Evolutionary conservation across 2,797 vertebrate species (phyloP), one percentile per base, ranked within the genome.

Genomic region (Phataginus tricuspis): DNA sequence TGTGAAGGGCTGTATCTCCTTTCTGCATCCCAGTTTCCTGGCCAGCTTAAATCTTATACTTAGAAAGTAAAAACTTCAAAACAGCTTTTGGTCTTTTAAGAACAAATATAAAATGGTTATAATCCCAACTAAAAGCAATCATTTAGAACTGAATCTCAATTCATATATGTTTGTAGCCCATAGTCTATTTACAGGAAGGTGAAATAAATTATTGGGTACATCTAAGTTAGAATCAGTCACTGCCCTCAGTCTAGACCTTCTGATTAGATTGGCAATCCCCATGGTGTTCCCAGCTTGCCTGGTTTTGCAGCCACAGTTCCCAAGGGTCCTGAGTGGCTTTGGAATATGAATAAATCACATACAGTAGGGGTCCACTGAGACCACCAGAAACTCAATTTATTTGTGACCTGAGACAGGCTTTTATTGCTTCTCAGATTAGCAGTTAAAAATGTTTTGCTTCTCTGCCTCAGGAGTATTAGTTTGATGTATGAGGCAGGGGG

Each of bases 371-470:
- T 88, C 96, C 89, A 93, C 59, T 53, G 91, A 90, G 97, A 96
- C 93, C 92, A 94, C 93, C 23, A 77, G 64, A 94, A 97, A 94
- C 12, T 37, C 75, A 80, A 78, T 96, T 97, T 98, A 98, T 97
- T 95, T 97, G 97, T 95, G 89, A 98, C 84, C 90, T 37, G 42
- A 93, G 96, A 95, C 59, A 97, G 74, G 94, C 90, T 96, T 98
- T 98, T 97, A 98, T 93, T 88, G 90, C 90, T 68, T 97, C 95
- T 98, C 97, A 97, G 96, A 96, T 97, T 96, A 92, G 55, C 0
- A 10, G 92, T 87, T 45, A 29, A 21, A 82, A 96, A 95, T 18
- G 94, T 91, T 91, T 98, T 98, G 90, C 86, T 63, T 71, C 82
- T 97, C 96, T 63, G 97, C 97, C 96, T 95, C 86, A 0, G 18